These are phyloP conservation scores for Cyprinodon brontotheroides DNA, from an alignment of 2,113 vertebrate genomes.

Conservation along the genomic window DNA sequence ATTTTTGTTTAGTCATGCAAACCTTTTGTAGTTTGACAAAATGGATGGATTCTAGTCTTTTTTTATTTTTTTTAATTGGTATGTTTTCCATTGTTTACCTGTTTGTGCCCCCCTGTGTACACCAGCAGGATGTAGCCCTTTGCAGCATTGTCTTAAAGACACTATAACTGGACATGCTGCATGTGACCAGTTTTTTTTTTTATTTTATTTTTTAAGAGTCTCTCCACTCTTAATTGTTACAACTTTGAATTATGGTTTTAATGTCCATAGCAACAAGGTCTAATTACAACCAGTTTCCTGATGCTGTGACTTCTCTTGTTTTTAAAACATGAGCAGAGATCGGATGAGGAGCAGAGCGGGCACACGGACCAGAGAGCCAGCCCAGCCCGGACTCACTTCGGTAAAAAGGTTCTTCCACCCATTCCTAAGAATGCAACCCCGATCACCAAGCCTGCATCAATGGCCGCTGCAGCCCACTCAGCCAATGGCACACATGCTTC, in stretches of 20 bases:
- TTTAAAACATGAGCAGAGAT: constrained; percentile 74
- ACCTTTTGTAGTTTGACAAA: neutral
- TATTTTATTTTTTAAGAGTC: no score
- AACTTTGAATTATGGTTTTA: no score
- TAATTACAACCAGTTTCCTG: neutral
- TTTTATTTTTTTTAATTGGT: neutral
- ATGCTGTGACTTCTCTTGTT: constrained; percentile 16
- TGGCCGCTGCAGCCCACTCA: constrained; percentile 82
- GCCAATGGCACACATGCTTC: constrained; percentile 95
- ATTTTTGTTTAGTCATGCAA: neutral
- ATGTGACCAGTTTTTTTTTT: neutral
- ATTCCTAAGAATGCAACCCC: constrained; percentile 95
- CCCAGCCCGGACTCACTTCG: constrained; percentile 83
- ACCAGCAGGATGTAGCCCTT: neutral
- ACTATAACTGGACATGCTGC: neutral
- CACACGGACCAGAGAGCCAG: constrained; percentile 86
- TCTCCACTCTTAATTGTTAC: no score
- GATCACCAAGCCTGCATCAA: constrained; percentile 88
- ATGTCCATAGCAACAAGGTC: no score
- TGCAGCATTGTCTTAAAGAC: neutral
- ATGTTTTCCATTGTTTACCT: constrained; percentile 2
- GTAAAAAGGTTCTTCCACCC: constrained; percentile 94
- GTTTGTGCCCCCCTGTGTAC: neutral
- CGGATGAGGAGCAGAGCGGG: constrained; percentile 89
- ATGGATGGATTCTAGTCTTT: neutral